Percentiles rank a stretch among this genome's conserved stretches.
These are phyloP conservation scores for Phytoseiulus persimilis DNA, from an alignment of 2,888 invertebrate species.

Conservation along the genomic window DNA sequence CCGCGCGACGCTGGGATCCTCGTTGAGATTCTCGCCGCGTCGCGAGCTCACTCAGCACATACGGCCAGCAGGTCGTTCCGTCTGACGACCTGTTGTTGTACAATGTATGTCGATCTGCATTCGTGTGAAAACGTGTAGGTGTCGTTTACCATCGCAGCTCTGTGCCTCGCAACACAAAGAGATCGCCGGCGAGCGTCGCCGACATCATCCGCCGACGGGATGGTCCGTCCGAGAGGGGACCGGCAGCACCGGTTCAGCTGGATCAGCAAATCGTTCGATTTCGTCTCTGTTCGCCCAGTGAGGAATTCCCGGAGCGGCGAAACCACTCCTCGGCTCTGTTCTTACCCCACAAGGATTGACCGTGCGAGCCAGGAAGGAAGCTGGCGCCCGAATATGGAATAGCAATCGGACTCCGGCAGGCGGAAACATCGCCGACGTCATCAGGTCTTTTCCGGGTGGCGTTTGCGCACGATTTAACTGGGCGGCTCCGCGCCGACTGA, in stretches of 20 bases:
- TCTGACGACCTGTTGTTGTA: background rate
- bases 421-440: slow-evolving; percentile 5
- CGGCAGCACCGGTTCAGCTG: background rate
- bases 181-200: background rate
- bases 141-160: background rate
- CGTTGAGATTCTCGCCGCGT: background rate
- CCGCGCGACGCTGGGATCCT: background rate
- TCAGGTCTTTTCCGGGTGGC: background rate
- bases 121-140: background rate
- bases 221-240: background rate
- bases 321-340: background rate
- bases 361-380: background rate
- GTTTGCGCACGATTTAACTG: background rate
- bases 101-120: background rate
- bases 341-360: background rate
- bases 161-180: background rate
- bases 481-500: background rate
- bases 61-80: background rate
- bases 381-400: background rate
- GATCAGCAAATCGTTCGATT: slow-evolving; percentile 5
- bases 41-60: background rate
- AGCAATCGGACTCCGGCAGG: background rate
- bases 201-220: background rate
- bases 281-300: background rate
- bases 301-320: background rate